Evolutionary conservation across 2,113 vertebrate genomes (phyloP), one percentile per base, ranked within the genome.

Genomic region (Diphyllodes magnificus): DNA sequence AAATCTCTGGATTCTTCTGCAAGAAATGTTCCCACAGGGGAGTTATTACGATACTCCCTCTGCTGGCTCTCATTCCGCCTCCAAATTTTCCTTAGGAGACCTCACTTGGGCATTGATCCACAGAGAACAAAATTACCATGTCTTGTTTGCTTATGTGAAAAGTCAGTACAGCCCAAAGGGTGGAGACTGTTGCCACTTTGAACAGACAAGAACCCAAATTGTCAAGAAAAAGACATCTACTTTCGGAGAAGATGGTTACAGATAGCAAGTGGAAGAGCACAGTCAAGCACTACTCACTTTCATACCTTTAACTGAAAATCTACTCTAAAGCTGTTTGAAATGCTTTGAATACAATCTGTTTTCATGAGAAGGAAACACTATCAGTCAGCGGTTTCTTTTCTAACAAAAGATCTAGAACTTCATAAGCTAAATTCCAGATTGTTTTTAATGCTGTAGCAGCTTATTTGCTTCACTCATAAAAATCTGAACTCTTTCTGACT

Each of bases 31-130:
- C 49, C 73, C 93, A 75, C 80, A 69, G 83, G 92, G 83, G 93
- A 92, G n/a, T 72, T 72, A 88, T 92, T 93, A 77, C 51, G 77
- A 93, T 91, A 82, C n/a, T 95, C 86, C 93, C 80, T 96, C 92
- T 96, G 80, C 93, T 93, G 92, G 53, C 65, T 94, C 72, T 68
- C 37, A 80, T 17, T 86, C 44, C 0, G 0, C 25, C 56, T 93
- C 85, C 49, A 63, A 1, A 75, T 59, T 86, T 95, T 86, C 85
- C 63, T 93, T 88, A 75, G 56, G 47, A 91, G 93, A 80, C 63
- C 79, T 95, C 35, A 4, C 37, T 83, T 86, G 75, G 60, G 33
- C 51, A 27, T 66, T 66, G 68, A 80, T 63, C 49, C 71, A 44
- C 56, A 21, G 71, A 63, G 27, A 70, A 19, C 22, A 70, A 63